Percentiles rank a stretch among this genome's conserved stretches.
Conservation (phyloP, 2,888 invertebrate species). For the Phrixothrix hirtus region DNA sequence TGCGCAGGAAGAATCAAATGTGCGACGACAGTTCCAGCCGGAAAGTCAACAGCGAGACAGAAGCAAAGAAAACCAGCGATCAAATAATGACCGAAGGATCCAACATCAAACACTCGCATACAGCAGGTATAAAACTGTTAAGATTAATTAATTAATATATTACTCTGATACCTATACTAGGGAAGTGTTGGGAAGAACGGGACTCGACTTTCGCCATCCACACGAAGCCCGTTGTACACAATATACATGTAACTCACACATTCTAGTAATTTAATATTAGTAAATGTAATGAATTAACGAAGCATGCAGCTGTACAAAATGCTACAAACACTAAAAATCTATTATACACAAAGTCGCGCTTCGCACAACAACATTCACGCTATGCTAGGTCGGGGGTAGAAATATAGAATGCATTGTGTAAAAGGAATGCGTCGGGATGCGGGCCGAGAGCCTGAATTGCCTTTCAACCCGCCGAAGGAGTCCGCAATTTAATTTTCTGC, state of each 20-base stretch:
- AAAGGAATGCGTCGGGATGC: constrained; percentile 50
- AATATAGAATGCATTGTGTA: constrained; percentile 52
- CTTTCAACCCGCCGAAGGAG: constrained; percentile 13
- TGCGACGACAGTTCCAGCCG: constrained; percentile 29
- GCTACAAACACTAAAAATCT: constrained; percentile 53
- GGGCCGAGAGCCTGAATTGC: constrained; percentile 15
- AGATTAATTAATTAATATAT: constrained; percentile 48
- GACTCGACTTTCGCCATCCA: constrained; percentile 28
- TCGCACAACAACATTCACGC: constrained; percentile 34
- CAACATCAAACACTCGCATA: constrained; percentile 48
- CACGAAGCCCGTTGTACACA: constrained; percentile 39
- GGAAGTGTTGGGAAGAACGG: constrained; percentile 39
- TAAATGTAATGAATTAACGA: constrained; percentile 49
- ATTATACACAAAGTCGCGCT: constrained; percentile 32
- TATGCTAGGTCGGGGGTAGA: constrained; percentile 40
- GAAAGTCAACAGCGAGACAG: constrained; percentile 37
- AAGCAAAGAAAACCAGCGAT: constrained; percentile 38
- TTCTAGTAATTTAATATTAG: constrained; percentile 40
- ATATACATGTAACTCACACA: constrained; percentile 40
- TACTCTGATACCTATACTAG: constrained; percentile 49
- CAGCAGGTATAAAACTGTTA: constrained; percentile 49
- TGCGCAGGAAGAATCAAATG: constrained; percentile 23
- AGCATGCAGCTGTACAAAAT: constrained; percentile 57
- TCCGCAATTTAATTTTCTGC: constrained; percentile 7
- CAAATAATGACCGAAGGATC: constrained; percentile 33